A percentile compares a stretch with the other conserved stretches of the same genome.
phyloP scores from a whole-genome alignment of 2,797 vertebrate species.

The Clangula hyemalis region DNA sequence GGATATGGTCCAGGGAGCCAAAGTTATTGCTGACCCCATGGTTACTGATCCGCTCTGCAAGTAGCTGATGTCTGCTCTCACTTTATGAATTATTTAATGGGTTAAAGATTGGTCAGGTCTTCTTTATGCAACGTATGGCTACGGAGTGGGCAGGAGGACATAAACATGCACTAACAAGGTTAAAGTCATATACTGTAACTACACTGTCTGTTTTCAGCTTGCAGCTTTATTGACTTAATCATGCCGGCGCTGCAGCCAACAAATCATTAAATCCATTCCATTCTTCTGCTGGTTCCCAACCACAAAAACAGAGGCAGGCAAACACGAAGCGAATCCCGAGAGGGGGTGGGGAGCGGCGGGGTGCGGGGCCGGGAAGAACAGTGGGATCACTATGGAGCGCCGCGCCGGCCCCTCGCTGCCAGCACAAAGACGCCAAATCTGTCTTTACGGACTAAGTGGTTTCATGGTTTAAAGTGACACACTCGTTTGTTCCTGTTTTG shows the following conservation, averaged over 20 bases:
- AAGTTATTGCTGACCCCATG: slow-evolving; percentile 64
- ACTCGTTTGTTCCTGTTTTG: slow-evolving; percentile 69
- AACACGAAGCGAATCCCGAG: slow-evolving; percentile 46
- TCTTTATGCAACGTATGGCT: slow-evolving; percentile 54
- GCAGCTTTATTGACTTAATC: slow-evolving; percentile 75
- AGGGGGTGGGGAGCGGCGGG: slow-evolving; percentile 11
- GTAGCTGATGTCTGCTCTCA: slow-evolving; percentile 63
- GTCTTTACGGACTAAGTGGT: slow-evolving; percentile 59
- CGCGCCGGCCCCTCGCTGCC: slow-evolving; percentile 42
- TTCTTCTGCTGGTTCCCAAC: slow-evolving; percentile 72
- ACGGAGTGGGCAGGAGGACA: slow-evolving; percentile 59
- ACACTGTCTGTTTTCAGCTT: slow-evolving; percentile 67
- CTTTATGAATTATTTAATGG: slow-evolving; percentile 74
- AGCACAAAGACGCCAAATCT: slow-evolving; percentile 63
- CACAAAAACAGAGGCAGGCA: slow-evolving; percentile 66
- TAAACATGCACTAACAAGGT: slow-evolving; percentile 70
- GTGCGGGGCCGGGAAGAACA: slow-evolving; percentile 27
- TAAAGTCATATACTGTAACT: slow-evolving; percentile 68
- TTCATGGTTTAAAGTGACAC: slow-evolving; percentile 69
- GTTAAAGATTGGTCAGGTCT: slow-evolving; percentile 68
- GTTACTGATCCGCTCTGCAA: slow-evolving; percentile 55
- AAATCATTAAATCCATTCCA: slow-evolving; percentile 74
- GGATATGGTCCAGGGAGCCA: slow-evolving; percentile 60
- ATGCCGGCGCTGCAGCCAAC: slow-evolving; percentile 66
- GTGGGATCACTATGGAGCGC: slow-evolving; percentile 58